These are phyloP conservation scores for Ichneumon xanthorius DNA, from an alignment of 2,888 invertebrate species.

Conservation along the genomic window DNA sequence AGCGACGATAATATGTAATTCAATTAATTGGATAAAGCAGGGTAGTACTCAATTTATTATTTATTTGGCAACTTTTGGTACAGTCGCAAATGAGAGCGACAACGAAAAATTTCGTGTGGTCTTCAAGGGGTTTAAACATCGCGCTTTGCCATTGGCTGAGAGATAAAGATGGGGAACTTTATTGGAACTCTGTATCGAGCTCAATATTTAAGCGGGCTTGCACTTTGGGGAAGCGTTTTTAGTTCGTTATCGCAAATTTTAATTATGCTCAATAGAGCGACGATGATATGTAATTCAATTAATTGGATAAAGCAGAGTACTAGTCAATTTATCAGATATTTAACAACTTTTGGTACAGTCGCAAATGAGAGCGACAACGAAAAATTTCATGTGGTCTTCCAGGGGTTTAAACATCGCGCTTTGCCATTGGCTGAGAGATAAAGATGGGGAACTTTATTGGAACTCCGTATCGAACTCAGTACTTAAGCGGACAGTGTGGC, in stretches of 20 bases:
- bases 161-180: neutral
- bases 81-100: no score
- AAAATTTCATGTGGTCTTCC: neutral
- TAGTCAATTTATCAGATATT: neutral
- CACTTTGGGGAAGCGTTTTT: neutral
- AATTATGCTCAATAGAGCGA: no score
- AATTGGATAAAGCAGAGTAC: neutral
- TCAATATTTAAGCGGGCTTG: neutral
- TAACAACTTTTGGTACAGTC: neutral
- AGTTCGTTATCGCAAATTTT: no score
- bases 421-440: neutral
- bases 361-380: neutral
- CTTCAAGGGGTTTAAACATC: neutral
- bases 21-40: no score
- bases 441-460: conserved; percentile 3
- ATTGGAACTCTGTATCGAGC: neutral
- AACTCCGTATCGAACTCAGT: neutral
- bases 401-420: neutral
- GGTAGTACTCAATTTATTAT: no score
- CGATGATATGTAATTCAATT: no score
- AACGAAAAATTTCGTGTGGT: no score
- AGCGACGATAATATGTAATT: no score
- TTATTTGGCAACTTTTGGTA: no score
- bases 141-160: neutral
- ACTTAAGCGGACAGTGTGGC: neutral